A percentile compares a stretch with the other conserved stretches of the same genome.
These are phyloP conservation scores for Nestor notabilis DNA, from an alignment of 2,113 vertebrate genomes.

Conservation along the genomic window DNA sequence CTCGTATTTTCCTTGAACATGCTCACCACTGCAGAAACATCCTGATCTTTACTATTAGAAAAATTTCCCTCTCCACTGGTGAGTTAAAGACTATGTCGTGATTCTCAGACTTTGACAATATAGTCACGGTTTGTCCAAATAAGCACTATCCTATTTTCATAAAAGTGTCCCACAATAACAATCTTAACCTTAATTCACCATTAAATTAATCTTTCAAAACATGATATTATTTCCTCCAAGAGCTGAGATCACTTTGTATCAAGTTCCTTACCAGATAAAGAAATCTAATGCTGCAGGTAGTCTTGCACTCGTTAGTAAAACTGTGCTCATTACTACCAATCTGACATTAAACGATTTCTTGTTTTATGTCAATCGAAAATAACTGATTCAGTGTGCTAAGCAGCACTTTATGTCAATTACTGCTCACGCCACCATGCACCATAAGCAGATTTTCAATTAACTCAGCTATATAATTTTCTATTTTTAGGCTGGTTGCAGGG, in stretches of 20 bases:
- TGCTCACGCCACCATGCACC: conserved; percentile 36
- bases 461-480: conserved; percentile 55
- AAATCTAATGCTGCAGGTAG: conserved; percentile 36
- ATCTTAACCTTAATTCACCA: background rate
- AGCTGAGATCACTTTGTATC: conserved; percentile 3
- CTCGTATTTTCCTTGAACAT: background rate
- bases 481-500: conserved; percentile 41
- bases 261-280: conserved; percentile 49
- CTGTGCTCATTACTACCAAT: conserved; percentile 66
- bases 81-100: background rate
- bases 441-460: conserved; percentile 70
- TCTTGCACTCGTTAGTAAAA: conserved; percentile 34
- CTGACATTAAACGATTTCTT: conserved; percentile 65
- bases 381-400: conserved; percentile 66
- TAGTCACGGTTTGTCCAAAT: background rate
- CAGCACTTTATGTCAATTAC: conserved; percentile 69
- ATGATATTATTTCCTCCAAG: background rate
- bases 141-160: background rate
- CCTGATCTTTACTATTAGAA: background rate
- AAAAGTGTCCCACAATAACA: background rate
- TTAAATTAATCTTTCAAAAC: conserved; percentile 8
- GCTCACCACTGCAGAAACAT: background rate
- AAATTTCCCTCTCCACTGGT: background rate
- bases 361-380: conserved; percentile 66
- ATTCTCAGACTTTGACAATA: background rate